Base-by-base conservation (phyloP, 1,140 invertebrate genomes). In the Aphidius ervi region DNA sequence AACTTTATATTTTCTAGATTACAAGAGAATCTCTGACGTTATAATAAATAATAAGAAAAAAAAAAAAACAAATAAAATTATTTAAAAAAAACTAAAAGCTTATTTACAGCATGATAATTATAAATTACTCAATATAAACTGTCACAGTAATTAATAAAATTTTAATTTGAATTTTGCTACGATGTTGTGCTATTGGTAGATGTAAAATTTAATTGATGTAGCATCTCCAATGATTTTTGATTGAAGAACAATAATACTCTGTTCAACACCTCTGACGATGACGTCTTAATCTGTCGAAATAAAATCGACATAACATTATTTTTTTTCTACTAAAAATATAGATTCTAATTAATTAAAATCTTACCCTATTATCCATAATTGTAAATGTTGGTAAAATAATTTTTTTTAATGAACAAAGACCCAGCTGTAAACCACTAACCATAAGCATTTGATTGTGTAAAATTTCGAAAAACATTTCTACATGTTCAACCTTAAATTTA, bases 271-370 rank as follows among this genome's bases (percentile, higher is more conserved):
- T 72, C 57, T 6, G 49, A 2, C 39, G 65, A 68, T 16, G 40
- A 61, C 5, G 68, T 56, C 66, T 77, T 76, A 61, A 77, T 74
- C 75, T 77, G 57, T 60, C 72, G 68, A 62, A 61, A 46, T 54
- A 16, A 16, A 16, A 63, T 66, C 56, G 56, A 16, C 10, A 37
- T 42, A 55, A 48, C 10, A 53, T 59, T 8, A 10, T 46, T 40
- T 60, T n/a, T n/a, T 41, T 50, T 49, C 46, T 10, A n/a, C n/a
- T 46, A 46, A 55, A 16, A 16, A 23, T 46, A 47, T 49, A 9
- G 40, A 39, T 49, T 42, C 39, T 61, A 48, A 55, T 57, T 39
- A 59, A 59, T 58, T 46, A 20, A 23, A 43, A 54, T 58, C 63
- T 58, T 55, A 77, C 75, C 64, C 57, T 73, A 46, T 70, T 74